phyloP scores from a whole-genome alignment of 2,797 vertebrate species.

The Acanthiza pusilla region DNA sequence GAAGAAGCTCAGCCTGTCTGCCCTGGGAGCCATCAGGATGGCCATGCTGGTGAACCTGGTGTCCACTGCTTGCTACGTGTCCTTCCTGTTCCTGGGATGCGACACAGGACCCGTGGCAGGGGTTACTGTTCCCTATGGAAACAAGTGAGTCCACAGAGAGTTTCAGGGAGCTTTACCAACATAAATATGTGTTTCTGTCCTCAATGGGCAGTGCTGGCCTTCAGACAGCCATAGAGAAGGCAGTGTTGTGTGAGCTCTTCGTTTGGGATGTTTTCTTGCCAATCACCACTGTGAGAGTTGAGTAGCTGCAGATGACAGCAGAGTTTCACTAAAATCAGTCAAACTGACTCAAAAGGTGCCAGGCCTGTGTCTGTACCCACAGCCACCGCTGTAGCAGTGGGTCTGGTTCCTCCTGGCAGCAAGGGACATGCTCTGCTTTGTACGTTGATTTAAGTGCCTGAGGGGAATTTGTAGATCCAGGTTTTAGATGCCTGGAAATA shows the following conservation, averaged over 20 bases:
- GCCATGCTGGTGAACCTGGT: slow-evolving; percentile 98
- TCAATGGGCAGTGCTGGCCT: fast-evolving
- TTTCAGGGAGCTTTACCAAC: neutral
- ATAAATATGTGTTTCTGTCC: neutral
- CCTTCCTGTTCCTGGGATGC: slow-evolving; percentile 97
- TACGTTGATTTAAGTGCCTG: neutral
- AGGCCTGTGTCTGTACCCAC: neutral
- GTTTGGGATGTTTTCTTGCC: neutral
- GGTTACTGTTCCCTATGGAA: slow-evolving; percentile 89
- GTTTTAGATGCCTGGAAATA: neutral
- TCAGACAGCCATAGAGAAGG: neutral
- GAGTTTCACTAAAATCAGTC: neutral
- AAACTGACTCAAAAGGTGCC: neutral
- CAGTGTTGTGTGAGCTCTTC: neutral
- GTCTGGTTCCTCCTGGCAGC: neutral
- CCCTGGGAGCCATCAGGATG: slow-evolving; percentile 94
- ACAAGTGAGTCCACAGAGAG: slow-evolving; percentile 79
- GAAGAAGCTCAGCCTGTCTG: slow-evolving; percentile 95
- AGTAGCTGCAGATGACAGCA: neutral
- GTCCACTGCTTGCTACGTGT: slow-evolving; percentile 94
- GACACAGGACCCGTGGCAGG: slow-evolving; percentile 95
- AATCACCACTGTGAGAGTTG: neutral
- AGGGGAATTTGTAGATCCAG: neutral
- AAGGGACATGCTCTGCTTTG: neutral
- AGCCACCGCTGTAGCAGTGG: fast-evolving